Evolutionary conservation across 2,113 vertebrate genomes (phyloP).

Genomic region (Procavia capensis): DNA sequence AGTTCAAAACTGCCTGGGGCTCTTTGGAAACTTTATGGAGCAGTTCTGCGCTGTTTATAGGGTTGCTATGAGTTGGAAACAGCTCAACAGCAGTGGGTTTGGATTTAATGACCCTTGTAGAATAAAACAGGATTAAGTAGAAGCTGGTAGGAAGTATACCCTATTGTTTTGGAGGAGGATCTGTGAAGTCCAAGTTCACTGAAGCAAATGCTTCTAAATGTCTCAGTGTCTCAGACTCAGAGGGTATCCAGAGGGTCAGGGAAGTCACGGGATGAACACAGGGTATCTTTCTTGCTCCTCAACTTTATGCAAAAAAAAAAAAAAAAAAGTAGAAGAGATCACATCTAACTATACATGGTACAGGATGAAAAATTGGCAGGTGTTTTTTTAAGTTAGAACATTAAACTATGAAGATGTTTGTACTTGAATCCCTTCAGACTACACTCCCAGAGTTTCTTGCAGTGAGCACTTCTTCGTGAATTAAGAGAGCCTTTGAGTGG

Average conservation of each 20-base stretch:
- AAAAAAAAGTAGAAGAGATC: too few species aligned
- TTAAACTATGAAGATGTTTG: background rate
- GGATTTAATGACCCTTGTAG: background rate
- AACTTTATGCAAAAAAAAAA: slow-evolving; percentile 15
- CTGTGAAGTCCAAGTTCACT: background rate
- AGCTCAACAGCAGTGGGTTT: too few species aligned
- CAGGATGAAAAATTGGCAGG: background rate
- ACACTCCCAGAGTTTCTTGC: background rate
- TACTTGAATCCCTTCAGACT: slow-evolving; percentile 11
- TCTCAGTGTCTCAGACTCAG: slow-evolving; percentile 25
- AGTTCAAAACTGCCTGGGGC: too few species aligned
- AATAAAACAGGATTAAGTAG: background rate
- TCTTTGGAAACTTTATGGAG: too few species aligned
- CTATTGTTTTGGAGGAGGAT: background rate
- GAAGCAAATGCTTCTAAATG: background rate
- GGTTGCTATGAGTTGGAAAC: too few species aligned
- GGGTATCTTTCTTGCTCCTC: background rate
- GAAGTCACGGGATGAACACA: background rate
- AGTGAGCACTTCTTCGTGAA: background rate
- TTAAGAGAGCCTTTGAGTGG: background rate
- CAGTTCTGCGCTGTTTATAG: too few species aligned
- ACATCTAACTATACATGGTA: background rate
- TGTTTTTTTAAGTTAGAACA: slow-evolving; percentile 24
- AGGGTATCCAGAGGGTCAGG: background rate
- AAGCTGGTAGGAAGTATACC: background rate